Percentiles rank a stretch among this genome's conserved stretches.
Conservation (phyloP, 53 echinoderm and acorn worm genomes). For the Arbacia lixula region DNA sequence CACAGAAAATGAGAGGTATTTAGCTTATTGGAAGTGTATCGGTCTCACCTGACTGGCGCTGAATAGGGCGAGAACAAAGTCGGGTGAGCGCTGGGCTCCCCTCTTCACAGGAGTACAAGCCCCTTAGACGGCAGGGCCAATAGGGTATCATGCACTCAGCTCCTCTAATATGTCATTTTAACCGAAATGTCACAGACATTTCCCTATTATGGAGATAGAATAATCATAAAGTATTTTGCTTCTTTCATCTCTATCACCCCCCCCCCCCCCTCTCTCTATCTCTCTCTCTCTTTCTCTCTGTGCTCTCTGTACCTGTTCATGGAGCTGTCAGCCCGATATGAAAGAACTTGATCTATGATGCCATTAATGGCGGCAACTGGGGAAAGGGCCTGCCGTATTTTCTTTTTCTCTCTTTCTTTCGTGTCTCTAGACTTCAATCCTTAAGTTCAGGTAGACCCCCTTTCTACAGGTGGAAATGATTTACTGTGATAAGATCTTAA, state of each 20-base stretch:
- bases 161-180: conserved; percentile 44
- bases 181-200: conserved; percentile 51
- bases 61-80: conserved; percentile 31
- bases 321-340: conserved; percentile 25
- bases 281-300: too few species aligned
- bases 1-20: conserved; percentile 55
- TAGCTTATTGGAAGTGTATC: conserved; percentile 54
- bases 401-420: background rate
- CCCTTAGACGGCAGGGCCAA: too few species aligned
- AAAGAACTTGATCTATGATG: conserved; percentile 43
- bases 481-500: conserved; percentile 54
- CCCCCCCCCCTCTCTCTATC: too few species aligned
- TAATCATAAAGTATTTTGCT: conserved; percentile 46
- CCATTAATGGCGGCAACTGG: conserved; percentile 49
- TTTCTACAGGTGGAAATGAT: conserved; percentile 45
- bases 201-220: conserved; percentile 28
- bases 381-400: background rate
- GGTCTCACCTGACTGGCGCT: conserved; percentile 46
- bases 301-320: too few species aligned
- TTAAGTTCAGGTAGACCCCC: conserved; percentile 24
- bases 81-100: background rate
- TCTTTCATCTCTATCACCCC: too few species aligned
- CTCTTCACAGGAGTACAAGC: background rate
- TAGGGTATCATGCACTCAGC: conserved; percentile 20
- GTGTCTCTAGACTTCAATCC: conserved; percentile 8